phyloP scores from a whole-genome alignment of 2,888 invertebrate genomes.

The Scrobipalpa costella region DNA sequence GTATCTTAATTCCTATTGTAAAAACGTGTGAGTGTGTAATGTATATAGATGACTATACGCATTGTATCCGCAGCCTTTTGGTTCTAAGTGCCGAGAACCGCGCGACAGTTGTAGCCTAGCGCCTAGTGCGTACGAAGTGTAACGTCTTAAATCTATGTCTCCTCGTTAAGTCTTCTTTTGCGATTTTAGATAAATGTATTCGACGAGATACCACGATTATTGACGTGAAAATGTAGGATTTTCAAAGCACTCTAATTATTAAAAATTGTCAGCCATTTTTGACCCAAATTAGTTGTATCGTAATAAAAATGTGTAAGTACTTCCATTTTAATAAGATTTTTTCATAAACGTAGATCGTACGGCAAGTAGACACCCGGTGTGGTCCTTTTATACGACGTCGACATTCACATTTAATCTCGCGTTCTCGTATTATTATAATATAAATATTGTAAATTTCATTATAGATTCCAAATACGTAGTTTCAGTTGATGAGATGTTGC shows the following conservation, averaged over 20 bases:
- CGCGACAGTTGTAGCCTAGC: slow-evolving; percentile 15
- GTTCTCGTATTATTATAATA: slow-evolving; percentile 33
- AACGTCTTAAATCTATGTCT: slow-evolving; percentile 54
- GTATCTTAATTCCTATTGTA: slow-evolving; percentile 75
- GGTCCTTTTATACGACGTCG: slow-evolving; percentile 58
- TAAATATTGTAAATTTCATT: slow-evolving; percentile 42
- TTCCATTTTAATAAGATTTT: slow-evolving; percentile 79
- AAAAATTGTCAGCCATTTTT: slow-evolving; percentile 74
- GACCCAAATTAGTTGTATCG: slow-evolving; percentile 72
- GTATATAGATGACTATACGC: slow-evolving; percentile 71
- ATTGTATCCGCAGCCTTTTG: slow-evolving; percentile 63
- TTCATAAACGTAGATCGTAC: slow-evolving; percentile 69
- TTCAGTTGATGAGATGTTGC: slow-evolving; percentile 41
- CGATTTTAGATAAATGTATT: slow-evolving; percentile 64
- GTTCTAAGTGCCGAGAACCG: slow-evolving; percentile 32
- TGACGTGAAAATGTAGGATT: slow-evolving; percentile 57
- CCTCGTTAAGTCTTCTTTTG: slow-evolving; percentile 69
- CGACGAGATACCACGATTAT: slow-evolving; percentile 48
- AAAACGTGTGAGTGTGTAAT: slow-evolving; percentile 77
- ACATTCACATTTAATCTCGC: slow-evolving; percentile 67
- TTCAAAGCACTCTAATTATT: slow-evolving; percentile 61
- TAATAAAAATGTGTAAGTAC: slow-evolving; percentile 73
- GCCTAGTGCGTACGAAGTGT: slow-evolving; percentile 34
- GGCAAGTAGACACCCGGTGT: slow-evolving; percentile 66
- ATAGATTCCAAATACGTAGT: slow-evolving; percentile 39